Evolutionary conservation across 2,797 vertebrate genomes (phyloP).

Genomic region (Propithecus deckenii): DNA sequence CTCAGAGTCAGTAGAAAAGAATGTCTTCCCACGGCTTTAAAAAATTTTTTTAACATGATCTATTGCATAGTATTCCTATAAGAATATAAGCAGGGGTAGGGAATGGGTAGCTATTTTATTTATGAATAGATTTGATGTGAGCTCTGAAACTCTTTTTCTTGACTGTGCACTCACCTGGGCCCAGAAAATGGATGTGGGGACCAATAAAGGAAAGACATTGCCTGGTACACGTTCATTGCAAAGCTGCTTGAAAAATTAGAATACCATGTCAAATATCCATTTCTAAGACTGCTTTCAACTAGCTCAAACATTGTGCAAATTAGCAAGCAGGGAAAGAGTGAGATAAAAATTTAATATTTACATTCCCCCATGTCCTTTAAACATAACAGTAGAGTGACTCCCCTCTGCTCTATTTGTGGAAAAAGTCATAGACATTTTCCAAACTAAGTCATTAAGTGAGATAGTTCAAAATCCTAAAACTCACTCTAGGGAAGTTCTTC

Average conservation of each 20-base stretch:
- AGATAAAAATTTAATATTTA: conserved; percentile 31
- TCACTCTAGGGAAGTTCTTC: neutral
- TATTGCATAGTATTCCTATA: conserved; percentile 25
- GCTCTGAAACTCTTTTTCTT: conserved; percentile 42
- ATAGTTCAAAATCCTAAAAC: conserved; percentile 20
- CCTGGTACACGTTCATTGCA: neutral
- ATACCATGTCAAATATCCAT: neutral
- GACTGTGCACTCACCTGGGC: conserved; percentile 4
- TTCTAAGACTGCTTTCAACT: conserved; percentile 27
- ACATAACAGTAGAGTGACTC: neutral
- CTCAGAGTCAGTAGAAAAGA: neutral
- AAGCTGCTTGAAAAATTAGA: conserved; percentile 14
- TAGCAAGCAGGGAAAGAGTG: neutral
- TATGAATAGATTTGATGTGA: conserved; percentile 40
- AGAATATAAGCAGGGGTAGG: conserved; percentile 38
- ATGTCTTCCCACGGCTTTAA: conserved; percentile 47
- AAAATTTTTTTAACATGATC: conserved; percentile 42
- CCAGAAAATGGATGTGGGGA: conserved; percentile 7
- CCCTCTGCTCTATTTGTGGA: neutral
- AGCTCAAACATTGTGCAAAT: neutral
- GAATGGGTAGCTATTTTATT: neutral
- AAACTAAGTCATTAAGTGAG: conserved; percentile 40
- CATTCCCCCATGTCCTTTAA: neutral
- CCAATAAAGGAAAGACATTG: neutral
- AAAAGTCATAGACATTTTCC: conserved; percentile 43